Conservation (phyloP, 1,140 invertebrate genomes). For the Spodoptera frugiperda region DNA sequence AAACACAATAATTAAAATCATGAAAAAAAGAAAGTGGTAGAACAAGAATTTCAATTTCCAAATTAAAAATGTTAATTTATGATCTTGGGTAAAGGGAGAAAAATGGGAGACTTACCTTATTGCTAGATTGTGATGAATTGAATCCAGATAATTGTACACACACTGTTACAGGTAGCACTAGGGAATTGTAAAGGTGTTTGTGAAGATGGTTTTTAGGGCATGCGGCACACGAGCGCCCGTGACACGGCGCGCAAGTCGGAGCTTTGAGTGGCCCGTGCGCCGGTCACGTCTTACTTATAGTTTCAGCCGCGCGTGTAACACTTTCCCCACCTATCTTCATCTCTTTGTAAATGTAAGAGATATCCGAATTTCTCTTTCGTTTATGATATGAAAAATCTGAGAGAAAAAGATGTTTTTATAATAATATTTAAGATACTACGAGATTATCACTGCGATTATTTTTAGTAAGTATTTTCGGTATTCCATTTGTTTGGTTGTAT, state of each 20-base stretch:
- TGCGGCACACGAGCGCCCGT: constrained; percentile 45
- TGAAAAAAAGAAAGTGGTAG: too few relatives aligned
- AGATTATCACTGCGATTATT: too few relatives aligned
- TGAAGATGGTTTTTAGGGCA: constrained; percentile 33
- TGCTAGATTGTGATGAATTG: constrained; percentile 3
- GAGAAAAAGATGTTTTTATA: background rate
- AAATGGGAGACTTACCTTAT: constrained; percentile 14
- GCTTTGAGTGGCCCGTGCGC: constrained; percentile 64
- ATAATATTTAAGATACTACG: too few relatives aligned
- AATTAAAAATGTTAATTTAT: too few relatives aligned
- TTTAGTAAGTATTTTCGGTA: too few relatives aligned
- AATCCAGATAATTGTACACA: constrained; percentile 39
- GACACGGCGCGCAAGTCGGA: constrained; percentile 54
- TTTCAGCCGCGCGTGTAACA: constrained; percentile 71
- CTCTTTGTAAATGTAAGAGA: constrained; percentile 54
- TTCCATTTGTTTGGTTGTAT: too few relatives aligned
- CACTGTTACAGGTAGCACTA: constrained; percentile 36
- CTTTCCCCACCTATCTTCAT: constrained; percentile 75
- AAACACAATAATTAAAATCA: too few relatives aligned
- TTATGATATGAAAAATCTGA: constrained; percentile 24
- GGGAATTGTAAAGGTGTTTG: constrained; percentile 13
- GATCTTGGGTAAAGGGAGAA: background rate
- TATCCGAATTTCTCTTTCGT: constrained; percentile 55
- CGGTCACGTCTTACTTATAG: constrained; percentile 74
- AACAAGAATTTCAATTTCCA: too few relatives aligned